Evolutionary conservation across 2,797 vertebrate species (phyloP), one percentile per base, ranked within the genome.

Genomic region (Glossophaga mutica): DNA sequence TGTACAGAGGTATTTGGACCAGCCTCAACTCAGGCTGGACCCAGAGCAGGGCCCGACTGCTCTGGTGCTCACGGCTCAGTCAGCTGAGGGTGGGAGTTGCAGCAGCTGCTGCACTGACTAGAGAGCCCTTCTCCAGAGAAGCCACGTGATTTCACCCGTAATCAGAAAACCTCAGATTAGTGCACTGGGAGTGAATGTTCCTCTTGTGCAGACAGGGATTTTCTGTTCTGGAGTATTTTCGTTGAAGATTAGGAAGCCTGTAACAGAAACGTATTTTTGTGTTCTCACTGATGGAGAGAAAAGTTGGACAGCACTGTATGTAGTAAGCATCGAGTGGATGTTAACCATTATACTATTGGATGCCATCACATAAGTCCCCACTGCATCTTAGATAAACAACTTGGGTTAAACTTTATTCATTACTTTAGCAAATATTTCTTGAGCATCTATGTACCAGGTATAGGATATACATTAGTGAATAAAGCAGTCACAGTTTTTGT

Each of bases 401-500:
- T 91, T 48, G 46, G 9, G 59, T 74, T 93, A 71, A 93, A 34
- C n/a, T 57, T 92, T 26, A 67, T 90, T 88, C 5, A 68, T 86
- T 86, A 73, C 83, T 90, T 87, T 73, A 57, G 16, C 87, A 96
- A 57, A 18, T 78, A 78, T 9, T 81, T 86, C 70, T 57, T 85
- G 52, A 85, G 24, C 15, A 12, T 84, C 39, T 82, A 4, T 46
- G 26, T 84, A 48, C 32, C 4, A 52, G 46, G 55, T 46, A 21
- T 39, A 15, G 9, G 21, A 14, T 50, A 73, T 90, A 48, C 16
- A 26, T 70, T 82, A 78, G 7, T 87, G 48, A 87, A 88, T 86
- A 71, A 74, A 81, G 42, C 48, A 87, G 39, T 78, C 32, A 77
- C 50, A 21, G 39, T 71, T 94, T 94, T 97, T 78, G 7, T 90